phyloP scores from a whole-genome alignment of 2,888 invertebrate species.

The Brachylomia viminalis region DNA sequence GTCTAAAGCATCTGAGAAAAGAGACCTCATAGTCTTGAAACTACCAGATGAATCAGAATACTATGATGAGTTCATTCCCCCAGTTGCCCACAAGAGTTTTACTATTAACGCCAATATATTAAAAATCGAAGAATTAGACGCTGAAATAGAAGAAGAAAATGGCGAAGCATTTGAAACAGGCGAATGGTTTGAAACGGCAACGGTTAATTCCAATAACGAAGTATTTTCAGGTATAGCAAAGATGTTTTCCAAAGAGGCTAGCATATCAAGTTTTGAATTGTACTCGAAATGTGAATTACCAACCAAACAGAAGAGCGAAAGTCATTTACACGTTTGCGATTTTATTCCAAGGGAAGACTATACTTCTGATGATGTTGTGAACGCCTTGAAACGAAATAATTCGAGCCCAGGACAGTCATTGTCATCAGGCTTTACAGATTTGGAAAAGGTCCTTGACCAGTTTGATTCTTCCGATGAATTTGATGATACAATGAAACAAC shows the following conservation, averaged over 20 bases:
- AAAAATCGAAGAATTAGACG: conserved; percentile 23
- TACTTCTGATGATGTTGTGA: neutral
- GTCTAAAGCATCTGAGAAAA: neutral
- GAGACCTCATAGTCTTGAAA: conserved; percentile 43
- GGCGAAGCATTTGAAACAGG: conserved; percentile 34
- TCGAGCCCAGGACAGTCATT: neutral
- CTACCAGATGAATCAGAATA: conserved; percentile 23
- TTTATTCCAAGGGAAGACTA: neutral
- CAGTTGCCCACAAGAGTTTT: neutral
- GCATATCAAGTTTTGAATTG: neutral
- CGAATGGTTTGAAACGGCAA: conserved; percentile 42
- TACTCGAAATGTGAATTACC: conserved; percentile 12
- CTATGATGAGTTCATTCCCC: conserved; percentile 45
- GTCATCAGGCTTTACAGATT: neutral
- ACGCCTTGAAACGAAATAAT: neutral
- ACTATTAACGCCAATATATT: conserved; percentile 14
- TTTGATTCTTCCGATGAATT: neutral
- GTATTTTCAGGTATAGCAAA: neutral
- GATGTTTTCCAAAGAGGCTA: neutral
- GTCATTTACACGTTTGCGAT: neutral
- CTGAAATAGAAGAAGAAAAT: neutral
- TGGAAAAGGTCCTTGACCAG: neutral
- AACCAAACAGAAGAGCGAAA: conserved; percentile 14
- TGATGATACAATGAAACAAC: conserved; percentile 11
- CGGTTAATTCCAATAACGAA: neutral